Percentiles rank a stretch among this genome's conserved stretches.
Evolutionary conservation across 2,113 vertebrate genomes (phyloP).

Genomic region (Rostratula benghalensis): DNA sequence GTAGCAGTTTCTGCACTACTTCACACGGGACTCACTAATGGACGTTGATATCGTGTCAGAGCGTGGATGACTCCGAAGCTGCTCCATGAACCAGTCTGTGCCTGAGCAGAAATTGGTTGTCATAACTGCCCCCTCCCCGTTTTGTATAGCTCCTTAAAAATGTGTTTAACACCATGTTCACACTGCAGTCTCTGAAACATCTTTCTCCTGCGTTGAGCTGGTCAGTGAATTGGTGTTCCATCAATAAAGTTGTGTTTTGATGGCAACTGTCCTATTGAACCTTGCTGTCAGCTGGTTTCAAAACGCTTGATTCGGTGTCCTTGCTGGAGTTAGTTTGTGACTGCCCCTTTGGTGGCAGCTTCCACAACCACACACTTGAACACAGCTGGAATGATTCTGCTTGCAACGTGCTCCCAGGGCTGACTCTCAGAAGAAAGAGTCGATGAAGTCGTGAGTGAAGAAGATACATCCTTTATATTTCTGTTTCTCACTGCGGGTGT

Average conservation of each 20-base stretch:
- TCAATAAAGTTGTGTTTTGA: slow-evolving; percentile 59
- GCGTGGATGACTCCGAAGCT: neutral
- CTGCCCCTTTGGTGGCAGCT: neutral
- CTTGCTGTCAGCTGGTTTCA: neutral
- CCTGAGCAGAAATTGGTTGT: neutral
- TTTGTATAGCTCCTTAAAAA: neutral
- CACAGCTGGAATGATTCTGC: neutral
- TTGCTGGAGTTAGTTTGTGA: neutral
- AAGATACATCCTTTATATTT: neutral
- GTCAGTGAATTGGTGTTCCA: neutral
- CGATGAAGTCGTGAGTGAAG: neutral
- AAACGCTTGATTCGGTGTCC: neutral
- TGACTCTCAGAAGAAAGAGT: neutral
- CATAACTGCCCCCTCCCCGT: neutral
- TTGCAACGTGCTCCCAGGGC: neutral
- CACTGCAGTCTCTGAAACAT: neutral
- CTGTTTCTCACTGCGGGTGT: neutral
- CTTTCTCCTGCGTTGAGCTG: neutral
- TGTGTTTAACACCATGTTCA: neutral
- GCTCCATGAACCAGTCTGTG: neutral
- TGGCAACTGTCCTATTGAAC: neutral
- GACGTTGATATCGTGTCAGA: neutral
- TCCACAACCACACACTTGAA: neutral
- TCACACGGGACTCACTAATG: neutral
- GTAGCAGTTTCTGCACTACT: neutral